Evolutionary conservation across 2,888 invertebrate genomes (phyloP).

Genomic region (Ditylenchus weischeri): DNA sequence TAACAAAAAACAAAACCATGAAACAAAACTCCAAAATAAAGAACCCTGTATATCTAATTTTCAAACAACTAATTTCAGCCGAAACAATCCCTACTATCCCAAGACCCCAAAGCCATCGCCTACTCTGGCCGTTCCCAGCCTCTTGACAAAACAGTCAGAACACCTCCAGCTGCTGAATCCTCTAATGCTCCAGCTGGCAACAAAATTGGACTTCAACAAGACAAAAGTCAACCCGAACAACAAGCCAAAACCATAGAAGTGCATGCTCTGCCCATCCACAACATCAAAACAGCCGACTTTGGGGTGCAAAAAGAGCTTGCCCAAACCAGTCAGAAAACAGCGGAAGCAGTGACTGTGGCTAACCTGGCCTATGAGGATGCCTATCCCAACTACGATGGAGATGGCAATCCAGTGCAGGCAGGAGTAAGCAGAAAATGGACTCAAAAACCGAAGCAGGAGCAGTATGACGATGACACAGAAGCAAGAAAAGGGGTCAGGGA

Average conservation of each 20-base stretch:
- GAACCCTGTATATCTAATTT: no score
- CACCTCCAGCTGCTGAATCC: slow-evolving; percentile 1
- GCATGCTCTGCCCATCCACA: slow-evolving; percentile 5
- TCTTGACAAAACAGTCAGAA: neutral
- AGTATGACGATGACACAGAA: slow-evolving; percentile 23
- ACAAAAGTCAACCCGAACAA: neutral
- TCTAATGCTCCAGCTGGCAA: neutral
- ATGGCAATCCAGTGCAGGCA: neutral
- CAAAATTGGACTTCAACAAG: neutral
- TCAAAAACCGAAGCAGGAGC: neutral
- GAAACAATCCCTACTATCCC: neutral
- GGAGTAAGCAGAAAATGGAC: neutral
- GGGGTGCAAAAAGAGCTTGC: neutral
- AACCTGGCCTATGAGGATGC: slow-evolving; percentile 26
- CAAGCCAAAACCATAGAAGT: neutral
- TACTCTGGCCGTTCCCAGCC: slow-evolving; percentile 3
- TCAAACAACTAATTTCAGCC: slow-evolving; percentile 2
- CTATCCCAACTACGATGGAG: slow-evolving; percentile 28
- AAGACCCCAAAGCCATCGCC: slow-evolving; percentile 2
- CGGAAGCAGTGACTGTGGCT: slow-evolving; percentile 8
- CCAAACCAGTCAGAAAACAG: neutral
- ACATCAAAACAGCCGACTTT: neutral
- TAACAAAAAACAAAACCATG: no score
- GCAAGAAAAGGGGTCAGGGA: neutral
- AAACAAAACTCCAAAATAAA: no score